Percentiles rank a stretch among this genome's conserved stretches.
Conservation (phyloP, 2,888 invertebrate species). For the Drosophila austrosaltans region DNA sequence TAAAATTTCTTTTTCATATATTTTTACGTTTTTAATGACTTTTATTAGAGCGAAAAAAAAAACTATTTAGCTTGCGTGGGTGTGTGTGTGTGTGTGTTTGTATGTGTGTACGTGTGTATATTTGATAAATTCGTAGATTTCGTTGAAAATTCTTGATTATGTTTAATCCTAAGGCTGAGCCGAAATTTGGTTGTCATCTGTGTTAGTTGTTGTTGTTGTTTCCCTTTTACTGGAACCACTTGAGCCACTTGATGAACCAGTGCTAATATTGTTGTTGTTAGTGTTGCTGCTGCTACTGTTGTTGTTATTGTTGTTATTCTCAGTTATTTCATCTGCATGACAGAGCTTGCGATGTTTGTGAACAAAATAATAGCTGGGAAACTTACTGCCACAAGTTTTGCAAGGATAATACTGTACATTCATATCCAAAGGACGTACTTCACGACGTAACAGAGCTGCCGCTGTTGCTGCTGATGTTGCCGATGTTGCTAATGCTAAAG, state of each 20-base stretch:
- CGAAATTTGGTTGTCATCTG: background rate
- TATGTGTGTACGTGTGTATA: slow-evolving; percentile 38
- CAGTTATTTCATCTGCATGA: slow-evolving; percentile 85
- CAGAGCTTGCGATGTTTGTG: slow-evolving; percentile 95
- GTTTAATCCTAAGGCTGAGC: slow-evolving; percentile 10
- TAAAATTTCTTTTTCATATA: background rate
- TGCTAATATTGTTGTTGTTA: background rate
- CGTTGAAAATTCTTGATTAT: slow-evolving; percentile 31
- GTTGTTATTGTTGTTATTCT: slow-evolving; percentile 13
- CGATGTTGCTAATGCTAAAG: background rate
- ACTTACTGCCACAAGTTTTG: slow-evolving; percentile 95
- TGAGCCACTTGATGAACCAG: slow-evolving; percentile 5
- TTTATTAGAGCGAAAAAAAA: slow-evolving; percentile 39
- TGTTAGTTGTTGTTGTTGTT: slow-evolving; percentile 10
- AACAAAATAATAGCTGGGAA: slow-evolving; percentile 96
- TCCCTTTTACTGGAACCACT: slow-evolving; percentile 5
- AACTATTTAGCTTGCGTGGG: slow-evolving; percentile 47
- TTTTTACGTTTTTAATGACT: slow-evolving; percentile 7
- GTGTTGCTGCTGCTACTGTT: slow-evolving; percentile 30
- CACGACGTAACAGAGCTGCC: slow-evolving; percentile 83
- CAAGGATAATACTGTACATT: slow-evolving; percentile 96
- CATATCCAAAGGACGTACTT: slow-evolving; percentile 88
- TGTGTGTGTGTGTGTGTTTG: slow-evolving; percentile 7
- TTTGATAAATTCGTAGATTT: slow-evolving; percentile 65
- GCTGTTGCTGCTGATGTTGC: slow-evolving; percentile 6